These are phyloP conservation scores for Rhipidura dahli DNA, from an alignment of 2,113 vertebrate genomes.

Conservation along the genomic window DNA sequence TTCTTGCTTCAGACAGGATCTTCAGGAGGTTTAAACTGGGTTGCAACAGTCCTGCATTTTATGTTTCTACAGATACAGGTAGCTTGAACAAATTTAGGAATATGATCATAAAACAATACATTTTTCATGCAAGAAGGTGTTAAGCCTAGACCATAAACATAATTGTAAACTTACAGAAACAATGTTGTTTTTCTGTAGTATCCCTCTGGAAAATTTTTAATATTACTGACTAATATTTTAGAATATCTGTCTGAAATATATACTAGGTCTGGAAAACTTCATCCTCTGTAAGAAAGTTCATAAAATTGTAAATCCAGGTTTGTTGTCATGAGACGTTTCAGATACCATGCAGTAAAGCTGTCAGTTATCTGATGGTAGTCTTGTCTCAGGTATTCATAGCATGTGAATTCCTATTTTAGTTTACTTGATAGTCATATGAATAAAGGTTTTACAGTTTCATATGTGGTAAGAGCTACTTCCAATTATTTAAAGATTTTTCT, in stretches of 20 bases:
- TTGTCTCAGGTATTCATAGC: not conserved
- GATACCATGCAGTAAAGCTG: not conserved
- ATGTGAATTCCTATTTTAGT: not conserved
- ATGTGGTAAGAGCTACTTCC: not conserved
- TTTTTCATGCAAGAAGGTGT: not conserved
- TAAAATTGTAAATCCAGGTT: not conserved
- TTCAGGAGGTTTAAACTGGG: not conserved
- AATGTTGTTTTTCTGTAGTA: not conserved
- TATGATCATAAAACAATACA: not conserved
- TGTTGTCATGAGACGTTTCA: not conserved
- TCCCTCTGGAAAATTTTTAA: not conserved
- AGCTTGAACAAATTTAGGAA: not conserved
- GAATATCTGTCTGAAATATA: not conserved
- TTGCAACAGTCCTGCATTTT: accelerated
- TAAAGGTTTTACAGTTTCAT: not conserved
- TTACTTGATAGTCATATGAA: not conserved
- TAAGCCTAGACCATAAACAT: not conserved
- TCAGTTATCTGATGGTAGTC: not conserved
- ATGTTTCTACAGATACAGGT: not conserved
- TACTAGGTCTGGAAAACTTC: not conserved
- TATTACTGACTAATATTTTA: not conserved
- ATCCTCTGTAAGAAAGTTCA: not conserved
- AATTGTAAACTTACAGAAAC: not conserved
- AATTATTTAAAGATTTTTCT: not conserved
- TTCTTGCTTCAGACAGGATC: not conserved